These are phyloP conservation scores for Lutraria rhynchaena DNA, from an alignment of 1,140 invertebrate species.

Conservation along the genomic window DNA sequence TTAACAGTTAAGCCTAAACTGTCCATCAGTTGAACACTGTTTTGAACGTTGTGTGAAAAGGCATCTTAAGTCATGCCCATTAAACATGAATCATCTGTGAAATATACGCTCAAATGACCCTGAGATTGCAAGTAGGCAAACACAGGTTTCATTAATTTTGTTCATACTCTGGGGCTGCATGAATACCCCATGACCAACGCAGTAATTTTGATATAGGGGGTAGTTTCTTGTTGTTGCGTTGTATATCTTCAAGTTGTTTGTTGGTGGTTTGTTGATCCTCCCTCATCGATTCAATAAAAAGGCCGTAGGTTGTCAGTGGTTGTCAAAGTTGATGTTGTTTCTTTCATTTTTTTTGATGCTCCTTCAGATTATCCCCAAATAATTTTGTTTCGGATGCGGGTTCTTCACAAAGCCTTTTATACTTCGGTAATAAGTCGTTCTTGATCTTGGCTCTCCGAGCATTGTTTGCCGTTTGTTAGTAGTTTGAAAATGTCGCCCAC, in stretches of 20 bases:
- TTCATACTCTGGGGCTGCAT: constrained; percentile 2
- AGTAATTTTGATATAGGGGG: constrained; percentile 28
- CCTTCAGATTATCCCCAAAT: constrained; percentile 13
- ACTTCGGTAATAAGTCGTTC: background rate
- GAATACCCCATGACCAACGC: constrained; percentile 41
- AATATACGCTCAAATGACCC: constrained; percentile 16
- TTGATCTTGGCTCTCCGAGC: background rate
- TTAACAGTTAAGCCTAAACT: constrained; percentile 12
- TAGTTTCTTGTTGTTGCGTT: constrained; percentile 6
- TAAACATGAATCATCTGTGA: constrained; percentile 31
- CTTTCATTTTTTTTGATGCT: constrained; percentile 10
- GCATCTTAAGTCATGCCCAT: background rate
- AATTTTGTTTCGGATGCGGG: background rate
- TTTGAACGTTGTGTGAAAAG: background rate
- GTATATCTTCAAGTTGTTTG: background rate
- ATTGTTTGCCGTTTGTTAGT: background rate
- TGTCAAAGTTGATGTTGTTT: background rate
- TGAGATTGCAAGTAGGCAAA: constrained; percentile 4
- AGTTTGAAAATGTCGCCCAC: constrained; percentile 7
- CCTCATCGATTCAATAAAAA: constrained; percentile 17
- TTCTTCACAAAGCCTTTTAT: background rate
- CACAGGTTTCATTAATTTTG: constrained; percentile 34
- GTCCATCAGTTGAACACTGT: constrained; percentile 15
- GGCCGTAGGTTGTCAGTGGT: too few relatives aligned
- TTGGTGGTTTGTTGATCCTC: background rate